These are phyloP conservation scores for Cryptophagus acutangulus DNA, from an alignment of 2,888 invertebrate genomes.

Conservation along the genomic window DNA sequence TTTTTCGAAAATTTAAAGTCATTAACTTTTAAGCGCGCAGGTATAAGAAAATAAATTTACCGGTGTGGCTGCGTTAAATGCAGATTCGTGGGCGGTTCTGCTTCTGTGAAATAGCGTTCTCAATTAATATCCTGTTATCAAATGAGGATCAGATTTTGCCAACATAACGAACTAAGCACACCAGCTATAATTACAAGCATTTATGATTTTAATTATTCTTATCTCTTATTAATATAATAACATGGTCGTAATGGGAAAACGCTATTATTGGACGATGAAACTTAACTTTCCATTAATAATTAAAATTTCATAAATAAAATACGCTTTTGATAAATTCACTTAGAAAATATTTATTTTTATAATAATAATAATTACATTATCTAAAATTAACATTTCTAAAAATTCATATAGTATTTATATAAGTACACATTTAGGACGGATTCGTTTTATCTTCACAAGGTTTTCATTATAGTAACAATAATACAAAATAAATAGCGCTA, in stretches of 20 bases:
- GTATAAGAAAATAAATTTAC: background rate
- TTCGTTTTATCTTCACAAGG: slow-evolving; percentile 23
- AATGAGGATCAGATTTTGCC: slow-evolving; percentile 40
- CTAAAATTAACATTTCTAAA: too few species aligned
- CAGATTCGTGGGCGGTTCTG: slow-evolving; percentile 29
- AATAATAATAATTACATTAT: too few species aligned
- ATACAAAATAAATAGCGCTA: too few species aligned
- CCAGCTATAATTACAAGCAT: slow-evolving; percentile 44
- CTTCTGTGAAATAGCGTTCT: slow-evolving; percentile 39
- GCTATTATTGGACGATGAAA: slow-evolving; percentile 26
- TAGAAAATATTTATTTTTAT: slow-evolving; percentile 26
- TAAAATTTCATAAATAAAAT: slow-evolving; percentile 1
- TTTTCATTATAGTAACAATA: too few species aligned
- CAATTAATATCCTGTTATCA: slow-evolving; percentile 43
- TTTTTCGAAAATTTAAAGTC: too few species aligned
- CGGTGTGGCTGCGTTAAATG: background rate
- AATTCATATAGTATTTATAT: slow-evolving; percentile 19
- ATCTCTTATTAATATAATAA: slow-evolving; percentile 45
- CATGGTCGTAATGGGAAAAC: slow-evolving; percentile 41
- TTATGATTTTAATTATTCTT: slow-evolving; percentile 47
- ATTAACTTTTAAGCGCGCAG: too few species aligned
- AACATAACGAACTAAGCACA: slow-evolving; percentile 34
- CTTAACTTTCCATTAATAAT: background rate
- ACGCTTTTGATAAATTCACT: slow-evolving; percentile 4
- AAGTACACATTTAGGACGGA: slow-evolving; percentile 32